Conservation (phyloP, 2,113 vertebrate species). For the Pionites leucogaster region DNA sequence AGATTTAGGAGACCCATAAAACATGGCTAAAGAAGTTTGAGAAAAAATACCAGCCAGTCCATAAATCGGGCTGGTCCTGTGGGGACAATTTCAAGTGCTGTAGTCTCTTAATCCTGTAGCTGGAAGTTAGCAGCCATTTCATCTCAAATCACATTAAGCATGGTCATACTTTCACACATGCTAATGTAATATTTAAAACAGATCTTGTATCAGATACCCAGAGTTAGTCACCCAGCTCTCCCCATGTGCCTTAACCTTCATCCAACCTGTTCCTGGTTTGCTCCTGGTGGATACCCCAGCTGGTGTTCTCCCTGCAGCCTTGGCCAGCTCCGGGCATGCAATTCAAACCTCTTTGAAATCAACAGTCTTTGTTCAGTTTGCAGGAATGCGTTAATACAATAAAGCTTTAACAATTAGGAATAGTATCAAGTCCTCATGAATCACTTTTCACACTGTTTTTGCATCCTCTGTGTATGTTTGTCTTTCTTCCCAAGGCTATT, state of each 20-base stretch:
- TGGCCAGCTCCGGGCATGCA: not conserved
- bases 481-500: constrained; percentile 61
- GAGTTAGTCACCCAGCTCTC: not conserved
- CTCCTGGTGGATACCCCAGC: not conserved
- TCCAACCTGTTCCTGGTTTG: not conserved
- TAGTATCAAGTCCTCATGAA: constrained; percentile 10
- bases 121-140: not conserved
- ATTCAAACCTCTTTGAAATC: not conserved
- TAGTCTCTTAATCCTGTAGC: not conserved
- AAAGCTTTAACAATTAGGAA: constrained; percentile 40
- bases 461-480: constrained; percentile 49
- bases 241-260: not conserved
- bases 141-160: not conserved
- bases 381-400: not conserved
- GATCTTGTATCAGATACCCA: not conserved
- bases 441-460: constrained; percentile 43
- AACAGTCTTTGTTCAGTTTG: constrained; percentile 21
- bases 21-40: not conserved
- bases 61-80: not conserved
- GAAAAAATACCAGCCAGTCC: not conserved
- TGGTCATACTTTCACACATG: rapidly evolving
- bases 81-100: not conserved
- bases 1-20: not conserved
- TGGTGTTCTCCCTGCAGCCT: not conserved
- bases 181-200: not conserved